Conservation (phyloP, 2,888 invertebrate species). For the Nephrotoma flavescens region DNA sequence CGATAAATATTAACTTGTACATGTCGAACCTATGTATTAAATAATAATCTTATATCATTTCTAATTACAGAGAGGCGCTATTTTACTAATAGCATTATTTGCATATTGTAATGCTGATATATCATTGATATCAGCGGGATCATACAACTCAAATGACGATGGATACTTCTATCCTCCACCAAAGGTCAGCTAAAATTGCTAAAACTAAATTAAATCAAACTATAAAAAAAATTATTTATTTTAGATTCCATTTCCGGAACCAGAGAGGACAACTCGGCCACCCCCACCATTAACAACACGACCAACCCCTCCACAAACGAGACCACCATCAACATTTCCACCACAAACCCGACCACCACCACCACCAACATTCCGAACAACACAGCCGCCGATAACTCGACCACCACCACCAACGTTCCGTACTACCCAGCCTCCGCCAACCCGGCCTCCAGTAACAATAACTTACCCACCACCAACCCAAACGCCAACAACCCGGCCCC, state of each 20-base stretch:
- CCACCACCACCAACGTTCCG: not conserved
- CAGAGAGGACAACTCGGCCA: not conserved
- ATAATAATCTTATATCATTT: not conserved
- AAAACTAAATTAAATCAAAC: not conserved
- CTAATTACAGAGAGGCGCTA: not conserved
- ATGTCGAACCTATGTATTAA: no score
- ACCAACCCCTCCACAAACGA: not conserved
- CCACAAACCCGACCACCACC: slow-evolving; percentile 10
- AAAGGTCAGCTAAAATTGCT: not conserved
- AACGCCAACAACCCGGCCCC: not conserved
- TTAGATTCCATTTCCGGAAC: not conserved
- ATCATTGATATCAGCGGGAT: slow-evolving; percentile 4
- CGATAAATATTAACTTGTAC: not conserved
- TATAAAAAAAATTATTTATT: not conserved
- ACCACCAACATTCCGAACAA: not conserved
- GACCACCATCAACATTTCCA: slow-evolving; percentile 6
- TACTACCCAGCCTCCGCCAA: not conserved
- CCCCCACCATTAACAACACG: not conserved
- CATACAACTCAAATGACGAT: not conserved
- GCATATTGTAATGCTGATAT: slow-evolving; percentile 3
- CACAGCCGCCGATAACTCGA: not conserved
- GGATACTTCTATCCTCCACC: slow-evolving; percentile 1
- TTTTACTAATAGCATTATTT: not conserved
- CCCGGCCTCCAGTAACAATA: not conserved
- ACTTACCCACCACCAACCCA: not conserved